Percentiles rank a stretch among this genome's conserved stretches.
These are phyloP conservation scores for Himantopus leucocephalus DNA, from an alignment of 2,113 vertebrate genomes.

Conservation along the genomic window DNA sequence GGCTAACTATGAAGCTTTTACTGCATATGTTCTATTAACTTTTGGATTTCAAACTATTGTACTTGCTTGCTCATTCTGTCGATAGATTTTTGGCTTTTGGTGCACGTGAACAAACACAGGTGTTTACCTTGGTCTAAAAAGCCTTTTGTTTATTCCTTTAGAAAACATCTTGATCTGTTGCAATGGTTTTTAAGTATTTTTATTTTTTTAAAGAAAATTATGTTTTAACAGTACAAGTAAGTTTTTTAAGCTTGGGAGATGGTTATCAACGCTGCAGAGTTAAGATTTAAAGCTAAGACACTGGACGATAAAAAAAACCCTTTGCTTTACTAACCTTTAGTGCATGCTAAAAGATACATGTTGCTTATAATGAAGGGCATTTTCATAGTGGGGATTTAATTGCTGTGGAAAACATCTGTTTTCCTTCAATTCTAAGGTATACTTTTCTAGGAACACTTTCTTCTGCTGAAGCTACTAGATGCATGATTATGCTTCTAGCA, in stretches of 20 bases:
- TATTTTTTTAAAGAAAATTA: neutral
- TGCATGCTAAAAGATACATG: slow-evolving; percentile 66
- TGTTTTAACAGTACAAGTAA: neutral
- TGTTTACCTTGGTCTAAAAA: neutral
- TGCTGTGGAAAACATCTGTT: neutral
- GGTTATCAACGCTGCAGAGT: neutral
- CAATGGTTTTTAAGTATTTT: neutral
- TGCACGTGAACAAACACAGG: slow-evolving; percentile 38
- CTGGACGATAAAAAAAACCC: neutral
- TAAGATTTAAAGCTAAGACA: slow-evolving; percentile 41
- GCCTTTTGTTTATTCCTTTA: neutral
- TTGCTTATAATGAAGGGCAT: neutral
- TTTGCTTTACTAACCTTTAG: slow-evolving; percentile 67
- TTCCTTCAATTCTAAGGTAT: neutral
- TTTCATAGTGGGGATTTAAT: neutral
- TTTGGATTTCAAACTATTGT: slow-evolving; percentile 62
- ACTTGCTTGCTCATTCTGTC: slow-evolving; percentile 73
- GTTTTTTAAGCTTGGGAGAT: neutral
- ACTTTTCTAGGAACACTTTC: slow-evolving; percentile 28
- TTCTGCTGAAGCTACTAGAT: slow-evolving; percentile 18
- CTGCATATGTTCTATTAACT: slow-evolving; percentile 77
- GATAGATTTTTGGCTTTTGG: slow-evolving; percentile 36
- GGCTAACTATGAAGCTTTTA: slow-evolving; percentile 80
- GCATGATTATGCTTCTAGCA: slow-evolving; percentile 7
- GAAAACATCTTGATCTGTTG: neutral